A percentile compares a stretch with the other conserved stretches of the same genome.
These are phyloP conservation scores for Trypoxylon attenuatum DNA, from an alignment of 2,888 invertebrate genomes.

Conservation along the genomic window DNA sequence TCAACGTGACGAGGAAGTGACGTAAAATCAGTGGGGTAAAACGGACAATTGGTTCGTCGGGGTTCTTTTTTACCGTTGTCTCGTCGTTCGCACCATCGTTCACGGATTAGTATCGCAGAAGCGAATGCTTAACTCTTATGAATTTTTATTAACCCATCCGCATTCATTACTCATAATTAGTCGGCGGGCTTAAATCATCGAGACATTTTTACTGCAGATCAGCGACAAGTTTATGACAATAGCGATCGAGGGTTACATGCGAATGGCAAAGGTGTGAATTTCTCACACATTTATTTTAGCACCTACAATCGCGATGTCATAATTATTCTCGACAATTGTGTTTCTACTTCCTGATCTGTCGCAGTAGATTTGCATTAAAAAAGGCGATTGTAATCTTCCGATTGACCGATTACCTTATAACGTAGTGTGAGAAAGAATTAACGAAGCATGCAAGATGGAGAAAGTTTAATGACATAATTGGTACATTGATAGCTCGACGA, in stretches of 20 bases:
- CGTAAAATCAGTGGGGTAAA: background rate
- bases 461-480: too few species aligned
- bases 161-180: slow-evolving; percentile 43
- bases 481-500: too few species aligned
- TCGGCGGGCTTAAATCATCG: slow-evolving; percentile 29
- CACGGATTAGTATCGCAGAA: slow-evolving; percentile 35
- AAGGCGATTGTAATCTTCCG: too few species aligned
- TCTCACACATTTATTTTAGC: too few species aligned
- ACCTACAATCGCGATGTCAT: too few species aligned
- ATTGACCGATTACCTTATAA: too few species aligned
- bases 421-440: too few species aligned
- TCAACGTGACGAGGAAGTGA: background rate
- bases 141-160: slow-evolving; percentile 44
- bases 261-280: background rate
- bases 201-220: slow-evolving; percentile 33
- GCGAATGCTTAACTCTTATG: slow-evolving; percentile 31
- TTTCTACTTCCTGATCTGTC: too few species aligned
- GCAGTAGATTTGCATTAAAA: too few species aligned
- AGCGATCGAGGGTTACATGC: background rate
- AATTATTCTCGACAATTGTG: too few species aligned
- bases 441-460: too few species aligned
- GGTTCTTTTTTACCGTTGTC: background rate
- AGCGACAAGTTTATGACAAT: slow-evolving; percentile 29
- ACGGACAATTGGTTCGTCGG: background rate
- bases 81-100: slow-evolving; percentile 27